Conservation (phyloP, 2,113 vertebrate species). For the Rhodinocichla rosea region DNA sequence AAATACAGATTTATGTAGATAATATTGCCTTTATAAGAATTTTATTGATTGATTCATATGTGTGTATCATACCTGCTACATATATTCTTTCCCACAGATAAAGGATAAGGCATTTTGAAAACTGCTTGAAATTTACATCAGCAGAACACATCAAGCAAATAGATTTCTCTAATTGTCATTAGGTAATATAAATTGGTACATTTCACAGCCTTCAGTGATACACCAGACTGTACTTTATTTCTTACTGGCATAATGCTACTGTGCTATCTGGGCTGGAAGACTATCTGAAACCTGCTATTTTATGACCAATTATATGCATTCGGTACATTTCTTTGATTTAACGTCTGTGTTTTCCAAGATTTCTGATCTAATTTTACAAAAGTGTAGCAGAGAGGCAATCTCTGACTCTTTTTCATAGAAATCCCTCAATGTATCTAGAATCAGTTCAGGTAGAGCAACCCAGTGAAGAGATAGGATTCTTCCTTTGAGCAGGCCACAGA, state of each 20-base stretch:
- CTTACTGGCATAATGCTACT: not conserved
- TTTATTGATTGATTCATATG: not conserved
- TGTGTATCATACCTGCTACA: not conserved
- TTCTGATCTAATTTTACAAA: not conserved
- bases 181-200: conserved; percentile 16
- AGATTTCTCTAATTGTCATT: conserved; percentile 30
- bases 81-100: not conserved
- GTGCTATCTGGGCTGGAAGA: not conserved
- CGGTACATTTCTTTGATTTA: not conserved
- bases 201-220: conserved; percentile 26
- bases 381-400: not conserved
- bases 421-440: not conserved
- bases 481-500: not conserved
- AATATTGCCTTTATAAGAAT: not conserved
- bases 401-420: not conserved
- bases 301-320: not conserved
- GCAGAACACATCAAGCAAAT: not conserved
- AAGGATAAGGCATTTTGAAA: not conserved
- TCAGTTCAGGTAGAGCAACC: not conserved
- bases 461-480: not conserved
- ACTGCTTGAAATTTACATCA: conserved; percentile 8
- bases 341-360: not conserved
- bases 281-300: not conserved
- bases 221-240: not conserved
- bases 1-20: not conserved